Conservation (phyloP, 2,113 vertebrate genomes). For the Salvelinus namaycush region DNA sequence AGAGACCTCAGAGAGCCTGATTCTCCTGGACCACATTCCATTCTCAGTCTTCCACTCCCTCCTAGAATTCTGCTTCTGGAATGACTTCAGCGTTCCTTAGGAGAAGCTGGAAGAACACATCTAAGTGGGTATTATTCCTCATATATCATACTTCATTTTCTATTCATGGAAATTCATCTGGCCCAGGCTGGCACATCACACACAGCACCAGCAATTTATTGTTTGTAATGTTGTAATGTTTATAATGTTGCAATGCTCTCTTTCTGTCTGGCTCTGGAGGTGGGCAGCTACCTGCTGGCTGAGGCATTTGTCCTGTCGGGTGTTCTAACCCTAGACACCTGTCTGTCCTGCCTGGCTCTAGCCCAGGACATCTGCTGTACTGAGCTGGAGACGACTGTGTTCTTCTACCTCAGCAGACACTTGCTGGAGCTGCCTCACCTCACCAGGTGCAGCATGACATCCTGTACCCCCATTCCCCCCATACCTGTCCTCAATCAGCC, state of each 20-base stretch:
- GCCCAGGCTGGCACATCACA: neutral
- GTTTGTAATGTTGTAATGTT: neutral
- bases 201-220: neutral
- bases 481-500: conserved; percentile 54
- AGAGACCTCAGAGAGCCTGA: conserved; percentile 63
- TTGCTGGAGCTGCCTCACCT: conserved; percentile 72
- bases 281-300: conserved; percentile 71
- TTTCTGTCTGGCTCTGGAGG: conserved; percentile 36
- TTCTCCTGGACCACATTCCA: conserved; percentile 69
- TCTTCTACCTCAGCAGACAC: conserved; percentile 69
- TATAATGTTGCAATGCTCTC: neutral
- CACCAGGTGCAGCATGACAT: conserved; percentile 62
- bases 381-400: conserved; percentile 65
- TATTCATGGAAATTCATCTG: neutral
- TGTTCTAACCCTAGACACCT: neutral
- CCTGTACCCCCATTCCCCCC: neutral
- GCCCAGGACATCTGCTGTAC: conserved; percentile 68
- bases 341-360: conserved; percentile 57
- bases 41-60: conserved; percentile 66
- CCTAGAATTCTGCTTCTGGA: conserved; percentile 70
- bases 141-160: too few species aligned
- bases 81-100: conserved; percentile 51
- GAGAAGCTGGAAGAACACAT: conserved; percentile 63
- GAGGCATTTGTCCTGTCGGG: conserved; percentile 64
- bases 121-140: conserved; percentile 49